phyloP scores from a whole-genome alignment of 2,797 vertebrate species.

The Picus viridis region DNA sequence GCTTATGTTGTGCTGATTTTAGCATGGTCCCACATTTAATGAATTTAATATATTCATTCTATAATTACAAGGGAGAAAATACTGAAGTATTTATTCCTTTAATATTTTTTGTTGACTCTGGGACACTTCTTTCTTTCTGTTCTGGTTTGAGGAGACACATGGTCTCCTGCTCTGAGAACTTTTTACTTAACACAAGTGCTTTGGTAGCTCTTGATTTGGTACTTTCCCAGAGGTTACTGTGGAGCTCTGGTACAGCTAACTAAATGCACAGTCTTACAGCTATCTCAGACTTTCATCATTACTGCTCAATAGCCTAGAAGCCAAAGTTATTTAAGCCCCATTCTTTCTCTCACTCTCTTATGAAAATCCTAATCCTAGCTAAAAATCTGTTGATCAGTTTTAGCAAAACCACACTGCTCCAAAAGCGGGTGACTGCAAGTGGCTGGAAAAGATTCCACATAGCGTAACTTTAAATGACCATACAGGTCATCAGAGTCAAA shows the following conservation, averaged over 20 bases:
- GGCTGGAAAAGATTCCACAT: background rate
- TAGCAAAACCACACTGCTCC: slow-evolving; percentile 21
- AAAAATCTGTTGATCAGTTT: slow-evolving; percentile 38
- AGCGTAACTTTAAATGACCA: slow-evolving; percentile 3
- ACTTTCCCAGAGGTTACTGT: background rate
- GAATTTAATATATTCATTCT: slow-evolving; percentile 3
- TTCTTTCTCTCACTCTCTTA: slow-evolving; percentile 19
- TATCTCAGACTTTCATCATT: slow-evolving; percentile 35
- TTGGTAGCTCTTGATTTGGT: slow-evolving; percentile 24
- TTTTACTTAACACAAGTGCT: background rate
- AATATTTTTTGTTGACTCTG: slow-evolving; percentile 38
- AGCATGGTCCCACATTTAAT: slow-evolving; percentile 55
- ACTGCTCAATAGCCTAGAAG: slow-evolving; percentile 39
- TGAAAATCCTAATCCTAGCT: slow-evolving; percentile 18
- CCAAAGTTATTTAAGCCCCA: slow-evolving; percentile 23
- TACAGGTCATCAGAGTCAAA: slow-evolving; percentile 8
- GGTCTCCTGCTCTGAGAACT: slow-evolving; percentile 16
- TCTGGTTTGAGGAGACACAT: background rate
- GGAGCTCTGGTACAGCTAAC: background rate
- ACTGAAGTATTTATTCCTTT: slow-evolving; percentile 33
- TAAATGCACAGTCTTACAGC: background rate
- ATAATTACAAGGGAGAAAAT: slow-evolving; percentile 1
- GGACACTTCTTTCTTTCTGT: slow-evolving; percentile 14
- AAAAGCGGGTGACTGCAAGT: background rate
- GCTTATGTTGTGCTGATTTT: background rate